These are phyloP conservation scores for Macquaria ambigua DNA, from an alignment of 2,113 vertebrate genomes.

Conservation along the genomic window DNA sequence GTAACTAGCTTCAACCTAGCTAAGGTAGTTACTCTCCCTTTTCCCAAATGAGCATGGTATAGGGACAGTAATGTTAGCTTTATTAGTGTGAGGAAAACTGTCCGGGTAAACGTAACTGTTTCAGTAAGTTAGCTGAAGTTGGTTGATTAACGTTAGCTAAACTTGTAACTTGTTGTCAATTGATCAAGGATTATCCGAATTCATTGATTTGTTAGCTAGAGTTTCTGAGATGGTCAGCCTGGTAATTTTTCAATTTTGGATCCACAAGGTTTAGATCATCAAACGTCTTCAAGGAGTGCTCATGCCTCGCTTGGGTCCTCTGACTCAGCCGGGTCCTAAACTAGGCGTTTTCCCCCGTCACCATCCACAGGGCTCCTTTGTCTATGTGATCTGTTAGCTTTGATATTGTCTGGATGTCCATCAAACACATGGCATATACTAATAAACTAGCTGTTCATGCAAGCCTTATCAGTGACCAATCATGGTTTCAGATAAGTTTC, in stretches of 20 bases:
- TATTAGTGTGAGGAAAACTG: slow-evolving; percentile 1
- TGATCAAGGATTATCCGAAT: background rate
- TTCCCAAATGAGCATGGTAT: background rate
- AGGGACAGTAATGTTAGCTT: background rate
- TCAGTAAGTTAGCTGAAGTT: slow-evolving; percentile 15
- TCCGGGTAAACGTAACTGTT: background rate
- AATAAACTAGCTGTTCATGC: background rate
- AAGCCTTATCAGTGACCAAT: background rate
- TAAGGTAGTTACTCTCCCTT: background rate
- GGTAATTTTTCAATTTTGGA: background rate
- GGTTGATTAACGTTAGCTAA: background rate
- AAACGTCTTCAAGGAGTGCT: slow-evolving; percentile 3
- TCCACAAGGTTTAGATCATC: background rate
- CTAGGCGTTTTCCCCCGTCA: slow-evolving; percentile 52
- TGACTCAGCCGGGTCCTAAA: slow-evolving; percentile 50
- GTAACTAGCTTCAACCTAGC: background rate
- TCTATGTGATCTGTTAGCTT: slow-evolving; percentile 27
- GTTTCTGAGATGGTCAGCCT: background rate
- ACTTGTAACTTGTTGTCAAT: background rate
- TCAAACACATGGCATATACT: background rate
- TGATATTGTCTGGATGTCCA: background rate
- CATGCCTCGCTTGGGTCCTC: slow-evolving; percentile 40
- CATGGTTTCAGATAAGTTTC: background rate
- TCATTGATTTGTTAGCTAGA: background rate
- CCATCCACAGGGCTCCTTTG: slow-evolving; percentile 13